Evolutionary conservation across 2,888 invertebrate species (phyloP), one percentile per base, ranked within the genome.

Genomic region (Antitype chi): DNA sequence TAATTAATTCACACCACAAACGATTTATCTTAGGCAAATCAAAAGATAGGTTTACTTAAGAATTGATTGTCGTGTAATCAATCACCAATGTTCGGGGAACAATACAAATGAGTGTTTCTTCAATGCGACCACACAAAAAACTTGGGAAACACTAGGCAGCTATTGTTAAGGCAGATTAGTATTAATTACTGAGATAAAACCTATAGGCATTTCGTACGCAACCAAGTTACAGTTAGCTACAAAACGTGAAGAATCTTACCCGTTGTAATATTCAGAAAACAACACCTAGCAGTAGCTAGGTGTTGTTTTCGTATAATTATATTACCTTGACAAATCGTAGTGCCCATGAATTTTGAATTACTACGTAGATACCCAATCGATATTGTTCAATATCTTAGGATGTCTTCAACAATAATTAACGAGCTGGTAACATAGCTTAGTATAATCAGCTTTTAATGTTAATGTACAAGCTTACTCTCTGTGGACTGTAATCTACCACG

Each of bases 81-180:
- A 91, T 91, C 88, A 87, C 86, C 84, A 74, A 78, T 47, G 64
- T 64, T 55, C 72, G 71, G 81, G 81, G 78, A 87, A 92, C 92
- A 91, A 92, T 92, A 89, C 89, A 88, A 89, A 90, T 89, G 80
- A 77, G 76, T 82, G 71, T 87, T 87, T 75, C 78, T 87, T 77
- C 63, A 84, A 83, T 67, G 80, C 74, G 82, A 80, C 77, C 63
- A 63, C 59, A 75, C 76, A 93, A 92, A 60, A 92, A 92, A 87
- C 89, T 87, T 92, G 92, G 78, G 92, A 92, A 89, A 85, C 73
- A 57, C 17, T 49, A 32, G 63, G 53, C 64, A 62, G 59, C 87
- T 75, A 90, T 91, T 91, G 91, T 91, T 85, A n/a, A 64, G 43
- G 60, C 78, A 84, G 85, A 87, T 87, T 84, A 80, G 76, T 88